These are phyloP conservation scores for Oasisia sp. DNA, from an alignment of 2,888 invertebrate species.

Conservation along the genomic window DNA sequence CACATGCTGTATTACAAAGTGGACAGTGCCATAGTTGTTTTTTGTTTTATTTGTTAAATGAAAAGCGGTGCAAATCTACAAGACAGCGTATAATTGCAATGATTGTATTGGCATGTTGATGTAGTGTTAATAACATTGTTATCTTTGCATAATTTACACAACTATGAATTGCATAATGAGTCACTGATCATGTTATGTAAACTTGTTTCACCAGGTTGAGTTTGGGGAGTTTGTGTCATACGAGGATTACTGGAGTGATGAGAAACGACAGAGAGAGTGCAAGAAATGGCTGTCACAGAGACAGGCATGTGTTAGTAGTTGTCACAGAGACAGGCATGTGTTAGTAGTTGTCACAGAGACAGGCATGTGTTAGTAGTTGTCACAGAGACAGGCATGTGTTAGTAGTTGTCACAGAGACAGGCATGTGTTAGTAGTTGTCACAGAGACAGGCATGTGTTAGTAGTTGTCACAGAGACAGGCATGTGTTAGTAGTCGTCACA, in stretches of 20 bases:
- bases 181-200: background rate
- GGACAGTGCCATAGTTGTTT: too few species aligned
- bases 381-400: too few species aligned
- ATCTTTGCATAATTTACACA: background rate
- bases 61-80: too few species aligned
- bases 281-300: background rate
- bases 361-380: too few species aligned
- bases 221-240: background rate
- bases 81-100: background rate
- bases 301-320: too few species aligned
- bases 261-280: background rate
- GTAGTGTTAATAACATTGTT: background rate
- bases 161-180: background rate
- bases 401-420: too few species aligned
- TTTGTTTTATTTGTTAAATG: too few species aligned
- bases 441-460: too few species aligned
- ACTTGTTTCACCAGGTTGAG: background rate
- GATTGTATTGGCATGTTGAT: background rate
- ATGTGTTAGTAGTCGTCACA: too few species aligned
- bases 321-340: too few species aligned
- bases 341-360: background rate
- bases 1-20: too few species aligned
- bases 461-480: too few species aligned
- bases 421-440: background rate
- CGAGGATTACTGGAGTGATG: background rate